phyloP scores from a whole-genome alignment of 2,113 vertebrate species.

The Pelusios castaneus region DNA sequence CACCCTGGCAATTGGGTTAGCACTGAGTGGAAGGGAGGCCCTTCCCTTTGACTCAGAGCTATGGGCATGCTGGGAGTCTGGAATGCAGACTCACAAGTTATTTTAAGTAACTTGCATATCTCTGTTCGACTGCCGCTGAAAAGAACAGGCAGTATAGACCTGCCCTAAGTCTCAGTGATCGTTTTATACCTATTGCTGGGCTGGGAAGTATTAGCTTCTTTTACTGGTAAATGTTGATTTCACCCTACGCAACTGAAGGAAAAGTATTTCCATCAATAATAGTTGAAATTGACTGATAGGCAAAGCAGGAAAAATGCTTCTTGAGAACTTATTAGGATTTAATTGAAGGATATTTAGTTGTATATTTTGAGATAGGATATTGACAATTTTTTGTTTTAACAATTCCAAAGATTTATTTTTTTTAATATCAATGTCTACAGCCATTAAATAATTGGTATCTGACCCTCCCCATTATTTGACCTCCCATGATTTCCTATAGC shows the following conservation, averaged over 20 bases:
- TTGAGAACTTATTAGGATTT: background rate
- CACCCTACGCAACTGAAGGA: background rate
- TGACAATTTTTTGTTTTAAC: too few species aligned
- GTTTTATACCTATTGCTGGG: background rate
- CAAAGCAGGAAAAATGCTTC: background rate
- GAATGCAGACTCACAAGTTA: too few species aligned
- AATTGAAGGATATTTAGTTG: background rate
- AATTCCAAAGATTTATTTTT: too few species aligned
- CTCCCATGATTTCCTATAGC: background rate
- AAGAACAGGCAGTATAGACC: too few species aligned
- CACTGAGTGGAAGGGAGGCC: too few species aligned
- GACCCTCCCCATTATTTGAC: background rate
- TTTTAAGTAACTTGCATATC: too few species aligned
- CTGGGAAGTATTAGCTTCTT: background rate
- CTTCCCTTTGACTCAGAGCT: too few species aligned
- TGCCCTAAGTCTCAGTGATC: background rate
- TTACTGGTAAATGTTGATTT: background rate
- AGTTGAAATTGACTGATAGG: background rate
- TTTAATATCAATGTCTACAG: too few species aligned
- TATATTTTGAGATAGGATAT: background rate
- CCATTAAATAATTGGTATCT: background rate
- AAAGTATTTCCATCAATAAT: background rate
- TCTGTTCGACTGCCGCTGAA: too few species aligned
- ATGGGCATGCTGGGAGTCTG: too few species aligned
- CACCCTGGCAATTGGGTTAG: too few species aligned